Conservation (phyloP, 2,113 vertebrate genomes). For the Gobius niger region DNA sequence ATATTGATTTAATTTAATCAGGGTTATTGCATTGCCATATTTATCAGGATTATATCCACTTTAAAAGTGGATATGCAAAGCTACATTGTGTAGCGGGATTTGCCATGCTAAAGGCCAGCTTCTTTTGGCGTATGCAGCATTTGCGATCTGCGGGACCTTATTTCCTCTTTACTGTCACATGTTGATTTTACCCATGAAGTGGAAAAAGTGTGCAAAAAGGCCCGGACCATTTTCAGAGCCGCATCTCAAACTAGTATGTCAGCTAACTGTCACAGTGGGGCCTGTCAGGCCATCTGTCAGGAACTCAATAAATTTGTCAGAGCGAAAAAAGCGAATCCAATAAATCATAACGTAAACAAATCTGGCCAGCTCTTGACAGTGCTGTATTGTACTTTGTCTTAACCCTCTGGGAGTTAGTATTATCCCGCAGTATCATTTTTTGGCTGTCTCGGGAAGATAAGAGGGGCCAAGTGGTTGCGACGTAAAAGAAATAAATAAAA, state of each 20-base stretch:
- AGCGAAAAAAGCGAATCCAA: slow-evolving; percentile 52
- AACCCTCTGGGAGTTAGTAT: slow-evolving; percentile 58
- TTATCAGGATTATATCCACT: too few relatives aligned
- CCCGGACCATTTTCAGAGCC: slow-evolving; percentile 40
- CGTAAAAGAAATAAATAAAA: slow-evolving; percentile 6
- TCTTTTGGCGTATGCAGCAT: too few relatives aligned
- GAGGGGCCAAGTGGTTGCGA: slow-evolving; percentile 22
- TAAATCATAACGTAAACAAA: slow-evolving; percentile 71
- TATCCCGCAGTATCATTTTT: slow-evolving; percentile 57
- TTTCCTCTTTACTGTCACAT: neutral
- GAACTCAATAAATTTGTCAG: slow-evolving; percentile 67
- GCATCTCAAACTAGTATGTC: slow-evolving; percentile 38
- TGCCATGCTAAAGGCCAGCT: too few relatives aligned
- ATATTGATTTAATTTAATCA: too few relatives aligned
- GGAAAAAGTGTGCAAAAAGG: slow-evolving; percentile 16
- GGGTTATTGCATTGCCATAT: too few relatives aligned
- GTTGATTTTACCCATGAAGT: neutral
- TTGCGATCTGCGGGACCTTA: too few relatives aligned
- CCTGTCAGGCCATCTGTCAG: slow-evolving; percentile 61
- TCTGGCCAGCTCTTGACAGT: slow-evolving; percentile 59
- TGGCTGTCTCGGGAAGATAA: slow-evolving; percentile 44
- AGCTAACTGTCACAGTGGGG: slow-evolving; percentile 45
- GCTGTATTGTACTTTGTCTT: slow-evolving; percentile 57
- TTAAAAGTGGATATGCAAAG: too few relatives aligned
- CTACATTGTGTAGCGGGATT: too few relatives aligned